Evolutionary conservation across 2,888 invertebrate genomes (phyloP).

Genomic region (Scelioninae gen. 2): DNA sequence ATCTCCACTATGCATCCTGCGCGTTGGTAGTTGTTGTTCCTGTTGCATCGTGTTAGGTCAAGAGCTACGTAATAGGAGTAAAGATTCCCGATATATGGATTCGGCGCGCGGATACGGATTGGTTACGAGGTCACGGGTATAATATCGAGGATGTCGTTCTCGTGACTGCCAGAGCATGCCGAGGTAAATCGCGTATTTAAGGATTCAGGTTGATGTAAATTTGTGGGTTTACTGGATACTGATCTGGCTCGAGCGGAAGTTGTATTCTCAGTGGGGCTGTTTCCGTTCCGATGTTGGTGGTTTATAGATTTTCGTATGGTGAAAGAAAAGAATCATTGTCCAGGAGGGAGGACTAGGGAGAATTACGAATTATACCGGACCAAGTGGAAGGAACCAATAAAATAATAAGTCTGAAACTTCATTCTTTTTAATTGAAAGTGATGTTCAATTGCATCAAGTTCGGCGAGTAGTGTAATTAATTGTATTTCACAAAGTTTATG

Average conservation of each 20-base stretch:
- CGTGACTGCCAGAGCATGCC: conserved; percentile 6
- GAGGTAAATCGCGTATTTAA: conserved; percentile 22
- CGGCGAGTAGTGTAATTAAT: neutral
- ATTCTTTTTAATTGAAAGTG: no score
- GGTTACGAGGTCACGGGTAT: conserved; percentile 23
- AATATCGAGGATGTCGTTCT: conserved; percentile 7
- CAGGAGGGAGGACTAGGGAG: neutral
- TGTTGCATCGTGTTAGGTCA: conserved; percentile 56
- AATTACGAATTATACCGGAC: conserved; percentile 10
- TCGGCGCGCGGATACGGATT: conserved; percentile 20
- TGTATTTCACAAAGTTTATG: conserved; percentile 10
- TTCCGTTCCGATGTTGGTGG: conserved; percentile 15
- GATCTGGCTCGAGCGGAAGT: conserved; percentile 6
- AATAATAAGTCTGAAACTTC: no score
- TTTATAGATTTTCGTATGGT: conserved; percentile 6
- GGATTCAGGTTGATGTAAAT: conserved; percentile 22
- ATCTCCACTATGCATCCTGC: conserved; percentile 30
- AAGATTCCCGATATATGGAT: conserved; percentile 43
- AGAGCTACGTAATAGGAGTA: conserved; percentile 39
- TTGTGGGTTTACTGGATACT: conserved; percentile 27
- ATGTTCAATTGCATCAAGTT: no score
- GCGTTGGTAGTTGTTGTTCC: conserved; percentile 43
- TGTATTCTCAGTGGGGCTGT: conserved; percentile 6
- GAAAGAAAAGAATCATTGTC: conserved; percentile 26
- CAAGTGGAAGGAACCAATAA: no score